Evolutionary conservation across 2,797 vertebrate genomes (phyloP).

Genomic region (Okamejei kenojei): DNA sequence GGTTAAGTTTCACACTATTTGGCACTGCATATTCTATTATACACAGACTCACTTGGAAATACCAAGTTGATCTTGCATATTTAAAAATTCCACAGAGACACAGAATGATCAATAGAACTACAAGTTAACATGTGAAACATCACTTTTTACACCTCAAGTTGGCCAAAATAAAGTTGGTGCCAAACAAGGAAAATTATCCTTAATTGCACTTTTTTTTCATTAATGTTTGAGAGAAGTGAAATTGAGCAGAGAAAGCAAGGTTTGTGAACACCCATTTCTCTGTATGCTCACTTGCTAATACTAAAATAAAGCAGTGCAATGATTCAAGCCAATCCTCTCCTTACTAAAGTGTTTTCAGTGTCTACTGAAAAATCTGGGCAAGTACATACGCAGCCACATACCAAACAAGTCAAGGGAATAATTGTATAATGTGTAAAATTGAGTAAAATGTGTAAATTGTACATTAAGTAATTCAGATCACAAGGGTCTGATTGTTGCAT

Average conservation of each 20-base stretch:
- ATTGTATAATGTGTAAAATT: background rate
- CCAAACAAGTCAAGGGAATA: background rate
- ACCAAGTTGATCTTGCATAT: background rate
- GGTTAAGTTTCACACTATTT: background rate
- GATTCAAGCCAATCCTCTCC: background rate
- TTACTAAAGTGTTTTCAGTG: background rate
- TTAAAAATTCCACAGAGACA: background rate
- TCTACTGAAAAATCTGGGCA: background rate
- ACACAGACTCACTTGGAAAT: background rate
- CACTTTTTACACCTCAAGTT: background rate
- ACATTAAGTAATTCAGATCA: background rate
- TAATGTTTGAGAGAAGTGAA: background rate
- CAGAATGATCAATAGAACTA: background rate
- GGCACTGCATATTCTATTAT: background rate
- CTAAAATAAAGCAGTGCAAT: background rate
- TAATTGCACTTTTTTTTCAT: background rate
- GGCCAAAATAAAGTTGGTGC: background rate
- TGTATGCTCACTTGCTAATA: background rate
- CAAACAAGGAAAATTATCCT: background rate
- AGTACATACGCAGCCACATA: background rate
- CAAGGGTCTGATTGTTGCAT: background rate
- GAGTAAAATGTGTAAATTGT: background rate
- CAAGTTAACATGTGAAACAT: background rate
- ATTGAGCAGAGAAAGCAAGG: background rate
- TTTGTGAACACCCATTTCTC: background rate